Conservation (phyloP, 2,888 invertebrate species). For the Gymnoscelis rufifasciata region DNA sequence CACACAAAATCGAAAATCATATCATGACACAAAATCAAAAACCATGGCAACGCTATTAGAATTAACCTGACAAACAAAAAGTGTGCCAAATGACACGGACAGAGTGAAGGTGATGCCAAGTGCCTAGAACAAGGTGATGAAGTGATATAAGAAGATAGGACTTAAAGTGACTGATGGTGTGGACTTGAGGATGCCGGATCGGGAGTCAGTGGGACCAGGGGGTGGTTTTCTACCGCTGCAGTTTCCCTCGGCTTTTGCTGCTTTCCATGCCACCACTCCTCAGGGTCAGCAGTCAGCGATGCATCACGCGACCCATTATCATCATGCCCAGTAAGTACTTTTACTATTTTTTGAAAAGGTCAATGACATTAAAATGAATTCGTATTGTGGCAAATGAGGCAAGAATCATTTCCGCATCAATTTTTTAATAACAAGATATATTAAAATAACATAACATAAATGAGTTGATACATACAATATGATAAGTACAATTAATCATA, state of each 20-base stretch:
- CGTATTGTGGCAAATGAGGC: too few species aligned
- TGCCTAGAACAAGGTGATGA: constrained; percentile 6
- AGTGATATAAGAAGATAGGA: constrained; percentile 1
- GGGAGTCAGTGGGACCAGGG: constrained; percentile 76
- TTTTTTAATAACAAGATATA: too few species aligned
- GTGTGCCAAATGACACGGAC: constrained; percentile 3
- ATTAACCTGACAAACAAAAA: constrained; percentile 57
- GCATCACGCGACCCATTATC: constrained; percentile 78
- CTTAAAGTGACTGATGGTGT: constrained; percentile 38
- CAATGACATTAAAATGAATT: too few species aligned
- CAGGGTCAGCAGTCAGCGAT: constrained; percentile 78
- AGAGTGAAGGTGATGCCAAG: background rate
- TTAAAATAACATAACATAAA: too few species aligned
- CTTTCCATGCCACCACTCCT: constrained; percentile 81
- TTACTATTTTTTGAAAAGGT: too few species aligned
- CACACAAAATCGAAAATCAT: constrained; percentile 30
- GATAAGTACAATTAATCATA: too few species aligned
- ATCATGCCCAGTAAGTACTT: constrained; percentile 71
- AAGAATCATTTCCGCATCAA: too few species aligned
- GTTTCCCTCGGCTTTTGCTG: constrained; percentile 79
- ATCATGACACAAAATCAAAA: constrained; percentile 43
- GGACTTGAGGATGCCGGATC: constrained; percentile 71
- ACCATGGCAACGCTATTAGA: constrained; percentile 56
- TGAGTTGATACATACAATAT: too few species aligned
- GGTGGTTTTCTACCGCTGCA: constrained; percentile 79